Base-by-base conservation (phyloP, 2,797 vertebrate species). In the Myotis daubentonii region DNA sequence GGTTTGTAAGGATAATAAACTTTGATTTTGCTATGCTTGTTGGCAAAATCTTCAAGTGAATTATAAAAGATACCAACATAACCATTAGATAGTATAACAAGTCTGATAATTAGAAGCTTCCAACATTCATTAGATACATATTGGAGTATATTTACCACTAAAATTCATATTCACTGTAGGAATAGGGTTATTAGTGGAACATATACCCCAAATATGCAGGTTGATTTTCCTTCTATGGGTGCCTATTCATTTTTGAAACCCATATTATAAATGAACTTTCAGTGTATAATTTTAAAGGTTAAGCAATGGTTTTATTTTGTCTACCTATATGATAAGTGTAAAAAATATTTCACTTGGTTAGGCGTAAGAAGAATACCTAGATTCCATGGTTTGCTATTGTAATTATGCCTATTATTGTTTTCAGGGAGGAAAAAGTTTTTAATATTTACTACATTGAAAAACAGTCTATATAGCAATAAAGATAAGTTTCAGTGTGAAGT, bases 321-420 rank as follows among this genome's bases (percentile, higher is more conserved):
- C 17, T 79, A 23, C 71, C 8, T 84, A 0, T 65, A 44, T 90
- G 8, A 15, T 71, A 62, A 93, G 6, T 71, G 2, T 82, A 71
- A 88, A 89, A 82, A 88, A 23, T 51, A 53, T 2, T 74, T 20
- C 33, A 41, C 68, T 94, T 89, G 16, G 23, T 51, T 57, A 87
- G 44, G 6, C 13, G 86, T 90, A 38, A 20, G 44, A 92, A 97
- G 84, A 20, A 10, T 87, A 75, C 36, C 80, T 84, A 74, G 23
- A 65, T 72, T 89, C 38, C 7, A 62, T 71, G 53, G 1, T 75
- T 92, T 62, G 4, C 16, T 49, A 20, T 71, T 82, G 22, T 51
- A 41, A 81, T 84, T 81, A 93, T 76, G 22, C 87, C 33, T 90
- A 51, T 81, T 91, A 68, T 81, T 95, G 74, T 81, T 95, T 96